Evolutionary conservation across 2,113 vertebrate genomes (phyloP), one percentile per base, ranked within the genome.

Genomic region (Misgurnus anguillicaudatus): DNA sequence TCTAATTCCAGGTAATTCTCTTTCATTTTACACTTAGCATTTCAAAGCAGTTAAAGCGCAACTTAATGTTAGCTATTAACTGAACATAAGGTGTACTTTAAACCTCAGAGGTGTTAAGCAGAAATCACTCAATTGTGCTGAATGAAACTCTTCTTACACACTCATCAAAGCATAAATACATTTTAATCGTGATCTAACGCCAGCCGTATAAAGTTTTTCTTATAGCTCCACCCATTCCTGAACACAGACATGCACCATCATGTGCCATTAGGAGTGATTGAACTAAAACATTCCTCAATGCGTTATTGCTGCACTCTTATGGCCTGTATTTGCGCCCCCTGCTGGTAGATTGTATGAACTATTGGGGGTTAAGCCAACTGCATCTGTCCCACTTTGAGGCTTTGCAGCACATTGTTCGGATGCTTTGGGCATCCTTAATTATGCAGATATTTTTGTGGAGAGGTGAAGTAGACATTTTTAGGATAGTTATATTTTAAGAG

Each of bases 1-100:
- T 85, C 89, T 96, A 76, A 93, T 99, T 83, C 97, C 97, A 94
- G 95, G 98, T 99, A 90, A 83, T 16, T 64, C 3, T 58, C 17
- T 60, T 42, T 1, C 8, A 31, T 47, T 75, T 75, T 48, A 62
- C 8, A 6, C 21, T 60, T 24, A 57, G 55, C 36, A 42, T 73
- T 6, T 71, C 36, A 42, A 24, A 61, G 39, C 71, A 1, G 39
- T 31, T 63, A 21, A 53, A 51, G 41, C 31, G 16, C 9, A 17
- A 42, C 13, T 6, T 13, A 45, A 48, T 75, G 58, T 24, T 73
- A 24, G 71, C 2, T 13, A 31, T 61, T 61, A 60, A 41, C 36
- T n/a, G 68, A 71, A 17, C 31, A 38, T 36, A 14, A 7, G 60
- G 6, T 45, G 53, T 42, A 57, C 53, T 69, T 11, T 42, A 38